These are phyloP conservation scores for Drosophila formosana DNA, from an alignment of 2,888 invertebrate genomes.

Conservation along the genomic window DNA sequence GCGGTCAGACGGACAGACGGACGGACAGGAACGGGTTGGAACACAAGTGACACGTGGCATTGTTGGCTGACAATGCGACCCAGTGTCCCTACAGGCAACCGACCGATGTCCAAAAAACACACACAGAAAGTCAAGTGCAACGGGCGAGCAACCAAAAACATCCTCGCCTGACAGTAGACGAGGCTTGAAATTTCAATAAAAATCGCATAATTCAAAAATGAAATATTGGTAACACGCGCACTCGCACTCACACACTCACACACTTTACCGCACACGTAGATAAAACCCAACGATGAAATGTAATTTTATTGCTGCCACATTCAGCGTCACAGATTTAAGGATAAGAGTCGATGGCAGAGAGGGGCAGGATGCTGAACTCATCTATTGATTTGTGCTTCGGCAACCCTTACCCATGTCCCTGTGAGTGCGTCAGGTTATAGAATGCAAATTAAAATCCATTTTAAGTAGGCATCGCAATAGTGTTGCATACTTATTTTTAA, in stretches of 20 bases:
- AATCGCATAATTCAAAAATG: slow-evolving; percentile 79
- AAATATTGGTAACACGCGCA: slow-evolving; percentile 64
- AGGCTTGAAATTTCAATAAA: slow-evolving; percentile 76
- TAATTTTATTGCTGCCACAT: slow-evolving; percentile 69
- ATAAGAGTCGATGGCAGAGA: background rate
- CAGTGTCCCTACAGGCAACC: slow-evolving; percentile 32
- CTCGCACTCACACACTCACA: too few species aligned
- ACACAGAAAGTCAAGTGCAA: slow-evolving; percentile 40
- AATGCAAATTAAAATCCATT: slow-evolving; percentile 3
- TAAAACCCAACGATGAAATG: slow-evolving; percentile 58
- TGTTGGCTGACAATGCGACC: slow-evolving; percentile 58
- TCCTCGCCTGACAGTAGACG: slow-evolving; percentile 58
- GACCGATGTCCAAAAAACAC: slow-evolving; percentile 39
- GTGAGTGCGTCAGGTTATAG: slow-evolving; percentile 7
- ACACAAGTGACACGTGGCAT: slow-evolving; percentile 68
- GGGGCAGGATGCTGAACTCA: slow-evolving; percentile 21
- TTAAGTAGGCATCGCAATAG: slow-evolving; percentile 7
- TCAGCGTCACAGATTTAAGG: slow-evolving; percentile 39
- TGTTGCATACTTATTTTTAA: background rate
- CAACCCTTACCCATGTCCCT: slow-evolving; percentile 11
- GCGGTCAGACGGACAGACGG: background rate
- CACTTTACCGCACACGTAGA: slow-evolving; percentile 5
- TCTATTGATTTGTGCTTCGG: slow-evolving; percentile 55
- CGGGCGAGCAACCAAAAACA: slow-evolving; percentile 49
- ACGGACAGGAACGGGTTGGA: slow-evolving; percentile 20